Percentiles rank a stretch among this genome's conserved stretches.
phyloP scores from a whole-genome alignment of 1,140 invertebrate genomes.

The Lepidurus packardi region DNA sequence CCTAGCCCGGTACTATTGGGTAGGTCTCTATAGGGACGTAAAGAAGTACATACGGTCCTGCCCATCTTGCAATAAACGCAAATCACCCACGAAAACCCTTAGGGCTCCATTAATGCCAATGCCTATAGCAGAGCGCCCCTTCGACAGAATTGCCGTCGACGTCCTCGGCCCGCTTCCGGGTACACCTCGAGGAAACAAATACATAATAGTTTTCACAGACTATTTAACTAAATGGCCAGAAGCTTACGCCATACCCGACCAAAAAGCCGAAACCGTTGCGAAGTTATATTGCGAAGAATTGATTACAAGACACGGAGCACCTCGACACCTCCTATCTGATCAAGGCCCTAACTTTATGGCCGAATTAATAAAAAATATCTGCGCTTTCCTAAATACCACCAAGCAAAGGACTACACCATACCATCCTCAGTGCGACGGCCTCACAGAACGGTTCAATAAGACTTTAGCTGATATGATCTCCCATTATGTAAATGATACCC shows the following conservation, averaged over 20 bases:
- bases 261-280: constrained; percentile 58
- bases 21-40: constrained; percentile 19
- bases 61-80: not conserved
- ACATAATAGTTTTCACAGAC: constrained; percentile 20
- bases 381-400: constrained; percentile 31
- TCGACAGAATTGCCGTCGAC: constrained; percentile 23
- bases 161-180: constrained; percentile 15
- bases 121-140: not conserved
- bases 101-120: constrained; percentile 27
- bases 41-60: constrained; percentile 7
- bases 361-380: constrained; percentile 36
- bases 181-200: constrained; percentile 11
- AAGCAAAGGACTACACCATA: constrained; percentile 36
- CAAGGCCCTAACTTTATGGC: constrained; percentile 9
- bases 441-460: constrained; percentile 39
- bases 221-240: constrained; percentile 25
- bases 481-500: not conserved
- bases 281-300: constrained; percentile 63
- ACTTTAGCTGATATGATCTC: constrained; percentile 38
- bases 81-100: not conserved
- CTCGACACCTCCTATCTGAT: not conserved
- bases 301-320: constrained; percentile 34
- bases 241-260: constrained; percentile 35
- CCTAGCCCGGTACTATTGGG: constrained; percentile 22
- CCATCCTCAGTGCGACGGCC: constrained; percentile 36